Evolutionary conservation across 2,113 vertebrate genomes (phyloP).

Genomic region (Rhinoderma darwinii): DNA sequence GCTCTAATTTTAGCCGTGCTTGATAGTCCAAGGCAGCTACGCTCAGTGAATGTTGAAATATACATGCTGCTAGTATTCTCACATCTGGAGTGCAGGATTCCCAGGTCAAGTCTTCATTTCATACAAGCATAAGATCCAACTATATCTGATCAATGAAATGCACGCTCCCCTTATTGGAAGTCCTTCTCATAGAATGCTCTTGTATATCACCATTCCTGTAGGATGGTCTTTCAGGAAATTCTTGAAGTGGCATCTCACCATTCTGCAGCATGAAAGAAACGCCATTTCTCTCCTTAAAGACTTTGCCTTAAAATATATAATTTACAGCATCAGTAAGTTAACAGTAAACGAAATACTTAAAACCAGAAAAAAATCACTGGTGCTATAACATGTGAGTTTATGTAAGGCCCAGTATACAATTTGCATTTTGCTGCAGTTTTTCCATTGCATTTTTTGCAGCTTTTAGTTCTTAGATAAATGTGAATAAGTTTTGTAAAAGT

Average conservation of each 20-base stretch:
- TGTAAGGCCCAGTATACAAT: too few relatives aligned
- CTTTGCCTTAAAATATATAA: conserved; percentile 69
- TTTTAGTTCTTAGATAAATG: too few relatives aligned
- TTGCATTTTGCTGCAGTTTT: too few relatives aligned
- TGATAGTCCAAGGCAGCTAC: conserved; percentile 44
- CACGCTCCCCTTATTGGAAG: conserved; percentile 75
- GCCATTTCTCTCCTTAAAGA: conserved; percentile 73
- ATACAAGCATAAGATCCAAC: not conserved
- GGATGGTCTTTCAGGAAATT: conserved; percentile 71
- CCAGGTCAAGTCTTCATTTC: not conserved
- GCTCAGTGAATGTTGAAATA: conserved; percentile 44
- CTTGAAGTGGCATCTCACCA: conserved; percentile 74
- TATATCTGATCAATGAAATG: conserved; percentile 72
- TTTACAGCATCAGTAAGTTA: not conserved
- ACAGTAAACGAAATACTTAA: not conserved
- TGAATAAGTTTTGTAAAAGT: too few relatives aligned
- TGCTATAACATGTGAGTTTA: too few relatives aligned
- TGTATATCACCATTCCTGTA: conserved; percentile 70
- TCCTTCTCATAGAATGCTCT: conserved; percentile 73
- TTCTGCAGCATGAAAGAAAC: conserved; percentile 76
- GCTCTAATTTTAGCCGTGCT: conserved; percentile 31
- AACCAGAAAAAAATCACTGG: too few relatives aligned
- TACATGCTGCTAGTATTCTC: conserved; percentile 70
- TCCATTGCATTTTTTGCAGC: too few relatives aligned
- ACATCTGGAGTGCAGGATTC: conserved; percentile 70